Conservation (phyloP, 2,888 invertebrate species). For the Drosophila tanythrix region DNA sequence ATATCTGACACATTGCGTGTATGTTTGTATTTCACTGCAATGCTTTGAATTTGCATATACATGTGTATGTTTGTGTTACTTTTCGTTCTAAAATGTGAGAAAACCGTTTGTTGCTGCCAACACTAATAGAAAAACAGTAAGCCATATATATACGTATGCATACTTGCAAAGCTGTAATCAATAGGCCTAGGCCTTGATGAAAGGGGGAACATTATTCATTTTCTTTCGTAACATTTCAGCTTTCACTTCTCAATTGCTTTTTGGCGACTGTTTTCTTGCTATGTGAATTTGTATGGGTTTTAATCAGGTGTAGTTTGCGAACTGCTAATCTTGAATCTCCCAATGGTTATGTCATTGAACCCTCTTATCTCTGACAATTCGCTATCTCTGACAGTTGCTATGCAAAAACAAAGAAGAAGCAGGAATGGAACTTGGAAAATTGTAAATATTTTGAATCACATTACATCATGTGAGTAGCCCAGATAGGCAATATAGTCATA, state of each 20-base stretch:
- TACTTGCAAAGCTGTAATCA: constrained; percentile 49
- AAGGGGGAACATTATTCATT: background rate
- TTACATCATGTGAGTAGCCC: background rate
- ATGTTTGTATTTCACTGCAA: background rate
- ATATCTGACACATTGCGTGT: background rate
- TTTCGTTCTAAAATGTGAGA: constrained; percentile 2
- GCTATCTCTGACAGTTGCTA: constrained; percentile 45
- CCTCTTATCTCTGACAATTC: constrained; percentile 50
- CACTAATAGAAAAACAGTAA: constrained; percentile 7
- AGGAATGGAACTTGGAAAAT: background rate
- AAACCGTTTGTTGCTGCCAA: constrained; percentile 2
- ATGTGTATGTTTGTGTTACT: constrained; percentile 3
- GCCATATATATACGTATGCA: background rate
- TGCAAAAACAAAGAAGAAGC: constrained; percentile 29
- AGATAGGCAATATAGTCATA: background rate
- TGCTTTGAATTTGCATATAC: background rate
- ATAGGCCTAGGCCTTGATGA: constrained; percentile 65
- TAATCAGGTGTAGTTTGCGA: constrained; percentile 38
- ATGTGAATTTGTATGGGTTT: constrained; percentile 65
- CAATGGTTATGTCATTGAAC: constrained; percentile 63
- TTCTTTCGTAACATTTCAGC: constrained; percentile 14
- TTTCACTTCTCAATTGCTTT: constrained; percentile 26
- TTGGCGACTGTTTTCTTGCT: constrained; percentile 12
- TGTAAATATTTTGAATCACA: background rate
- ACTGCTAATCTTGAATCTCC: constrained; percentile 25